Percentiles rank a stretch among this genome's conserved stretches.
Conservation (phyloP, 2,113 vertebrate species). For the Dasyornis broadbenti region DNA sequence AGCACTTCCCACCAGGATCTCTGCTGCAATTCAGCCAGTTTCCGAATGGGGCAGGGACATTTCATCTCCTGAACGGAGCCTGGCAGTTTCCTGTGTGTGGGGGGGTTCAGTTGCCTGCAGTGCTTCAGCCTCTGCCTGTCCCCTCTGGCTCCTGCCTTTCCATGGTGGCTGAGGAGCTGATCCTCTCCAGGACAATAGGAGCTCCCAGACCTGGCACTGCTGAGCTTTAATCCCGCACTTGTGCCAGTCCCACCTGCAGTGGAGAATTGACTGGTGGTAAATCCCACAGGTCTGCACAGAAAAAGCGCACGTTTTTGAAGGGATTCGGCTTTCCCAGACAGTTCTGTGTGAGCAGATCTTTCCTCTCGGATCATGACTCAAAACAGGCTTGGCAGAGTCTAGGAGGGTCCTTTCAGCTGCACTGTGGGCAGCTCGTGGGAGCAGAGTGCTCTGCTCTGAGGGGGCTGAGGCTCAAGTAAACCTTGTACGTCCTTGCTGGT, state of each 20-base stretch:
- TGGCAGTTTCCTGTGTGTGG: background rate
- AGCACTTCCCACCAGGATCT: background rate
- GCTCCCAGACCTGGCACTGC: background rate
- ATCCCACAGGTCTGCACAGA: background rate
- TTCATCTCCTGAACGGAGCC: background rate
- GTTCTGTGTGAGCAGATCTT: background rate
- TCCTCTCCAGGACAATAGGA: background rate
- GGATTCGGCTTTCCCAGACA: background rate
- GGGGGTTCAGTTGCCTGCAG: background rate
- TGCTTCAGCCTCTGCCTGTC: background rate
- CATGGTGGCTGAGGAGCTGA: background rate
- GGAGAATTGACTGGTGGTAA: background rate
- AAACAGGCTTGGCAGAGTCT: background rate
- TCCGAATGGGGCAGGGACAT: background rate
- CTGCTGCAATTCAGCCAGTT: background rate
- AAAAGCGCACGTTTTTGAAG: background rate
- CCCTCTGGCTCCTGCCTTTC: background rate
- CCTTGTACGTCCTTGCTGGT: too few species aligned
- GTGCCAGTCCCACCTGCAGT: background rate
- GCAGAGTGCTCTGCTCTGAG: background rate
- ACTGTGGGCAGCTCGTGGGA: background rate
- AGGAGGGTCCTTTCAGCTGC: background rate
- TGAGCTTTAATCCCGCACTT: background rate
- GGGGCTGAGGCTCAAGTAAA: background rate
- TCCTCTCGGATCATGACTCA: background rate